These are phyloP conservation scores for Germaria angustata DNA, from an alignment of 2,888 invertebrate species.

Conservation along the genomic window DNA sequence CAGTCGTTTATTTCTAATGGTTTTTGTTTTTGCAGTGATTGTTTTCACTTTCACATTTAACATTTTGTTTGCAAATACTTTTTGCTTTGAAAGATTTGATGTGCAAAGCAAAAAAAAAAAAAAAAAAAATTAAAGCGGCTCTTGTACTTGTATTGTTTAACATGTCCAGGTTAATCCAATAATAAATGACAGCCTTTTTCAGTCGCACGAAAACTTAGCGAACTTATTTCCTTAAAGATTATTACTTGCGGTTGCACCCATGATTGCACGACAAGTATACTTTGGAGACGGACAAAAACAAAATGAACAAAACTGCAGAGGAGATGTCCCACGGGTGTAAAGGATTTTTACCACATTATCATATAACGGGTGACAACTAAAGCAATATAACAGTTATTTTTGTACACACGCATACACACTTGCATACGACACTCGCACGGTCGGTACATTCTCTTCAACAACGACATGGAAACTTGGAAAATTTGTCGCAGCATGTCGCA, in stretches of 20 bases:
- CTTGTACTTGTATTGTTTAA: constrained; percentile 11
- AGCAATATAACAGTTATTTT: constrained; percentile 30
- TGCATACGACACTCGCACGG: not conserved
- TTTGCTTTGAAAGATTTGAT: not conserved
- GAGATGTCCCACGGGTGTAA: constrained; percentile 51
- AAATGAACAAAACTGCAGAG: not conserved
- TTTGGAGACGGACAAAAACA: not conserved
- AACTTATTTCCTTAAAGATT: constrained; percentile 36
- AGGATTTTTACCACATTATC: constrained; percentile 70
- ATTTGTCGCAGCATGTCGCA: constrained; percentile 67
- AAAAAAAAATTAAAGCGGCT: too few relatives aligned
- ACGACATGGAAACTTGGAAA: constrained; percentile 55
- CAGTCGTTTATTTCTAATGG: not conserved
- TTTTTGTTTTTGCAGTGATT: not conserved
- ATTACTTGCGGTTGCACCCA: constrained; percentile 32
- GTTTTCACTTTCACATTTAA: not conserved
- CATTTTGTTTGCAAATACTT: too few relatives aligned
- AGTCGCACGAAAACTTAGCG: constrained; percentile 22
- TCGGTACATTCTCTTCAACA: not conserved
- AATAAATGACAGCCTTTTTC: constrained; percentile 54
- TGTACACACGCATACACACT: not conserved
- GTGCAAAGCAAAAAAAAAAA: not conserved
- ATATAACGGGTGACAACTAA: constrained; percentile 67
- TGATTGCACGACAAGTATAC: constrained; percentile 6
- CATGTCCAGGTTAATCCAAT: constrained; percentile 59